These are phyloP conservation scores for crab-eating macaque (Macaca fascicularis) DNA, from an alignment of 2,113 vertebrate genomes.

Conservation along the genomic window DNA sequence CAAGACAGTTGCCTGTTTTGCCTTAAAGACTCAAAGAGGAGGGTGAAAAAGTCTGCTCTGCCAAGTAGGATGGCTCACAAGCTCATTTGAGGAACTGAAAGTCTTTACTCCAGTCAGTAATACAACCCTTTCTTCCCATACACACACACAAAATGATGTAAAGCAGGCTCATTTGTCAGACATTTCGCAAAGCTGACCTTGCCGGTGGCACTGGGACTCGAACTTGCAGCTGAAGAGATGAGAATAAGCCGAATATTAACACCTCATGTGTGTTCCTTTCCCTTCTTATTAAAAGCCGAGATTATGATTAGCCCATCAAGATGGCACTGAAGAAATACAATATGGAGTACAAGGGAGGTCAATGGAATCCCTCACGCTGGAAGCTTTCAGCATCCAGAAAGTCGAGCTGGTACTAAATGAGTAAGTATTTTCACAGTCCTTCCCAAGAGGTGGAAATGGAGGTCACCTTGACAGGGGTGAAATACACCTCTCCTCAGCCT, in stretches of 20 bases:
- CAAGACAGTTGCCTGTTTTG: not conserved
- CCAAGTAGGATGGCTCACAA: not conserved
- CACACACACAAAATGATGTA: not conserved
- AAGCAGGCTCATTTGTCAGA: not conserved
- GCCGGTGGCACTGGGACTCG: not conserved
- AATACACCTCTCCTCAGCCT: not conserved
- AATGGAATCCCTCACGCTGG: not conserved
- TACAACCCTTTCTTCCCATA: not conserved
- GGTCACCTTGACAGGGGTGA: conserved; percentile 22
- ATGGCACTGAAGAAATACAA: conserved; percentile 12
- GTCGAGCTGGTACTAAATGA: conserved; percentile 15
- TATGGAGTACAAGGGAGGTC: not conserved
- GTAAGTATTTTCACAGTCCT: conserved; percentile 33
- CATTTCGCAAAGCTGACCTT: not conserved
- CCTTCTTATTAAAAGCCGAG: not conserved
- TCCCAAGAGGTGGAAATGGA: conserved; percentile 14
- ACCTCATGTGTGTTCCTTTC: not conserved
- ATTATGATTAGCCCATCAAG: not conserved
- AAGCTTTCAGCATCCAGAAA: not conserved
- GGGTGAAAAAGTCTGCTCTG: not conserved
- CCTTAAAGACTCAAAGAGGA: not conserved
- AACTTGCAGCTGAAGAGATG: not conserved
- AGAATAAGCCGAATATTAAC: not conserved
- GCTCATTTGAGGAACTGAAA: not conserved
- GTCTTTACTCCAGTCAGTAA: not conserved